Conservation (phyloP, 2,113 vertebrate species). For the Bufo bufo region DNA sequence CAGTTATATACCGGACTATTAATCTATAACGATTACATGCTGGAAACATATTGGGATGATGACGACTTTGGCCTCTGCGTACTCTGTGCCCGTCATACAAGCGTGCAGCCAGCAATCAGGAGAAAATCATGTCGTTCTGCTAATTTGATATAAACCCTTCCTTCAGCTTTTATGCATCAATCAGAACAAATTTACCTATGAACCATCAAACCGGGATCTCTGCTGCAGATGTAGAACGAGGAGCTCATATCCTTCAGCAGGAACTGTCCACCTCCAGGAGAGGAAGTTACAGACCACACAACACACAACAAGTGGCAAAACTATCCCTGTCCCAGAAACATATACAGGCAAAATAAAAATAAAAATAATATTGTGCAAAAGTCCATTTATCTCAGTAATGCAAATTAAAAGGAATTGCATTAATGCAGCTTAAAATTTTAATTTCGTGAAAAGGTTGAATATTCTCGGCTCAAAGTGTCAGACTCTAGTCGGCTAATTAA, state of each 20-base stretch:
- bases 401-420: no score
- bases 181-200: slow-evolving; percentile 67
- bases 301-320: not conserved
- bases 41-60: not conserved
- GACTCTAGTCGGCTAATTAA: no score
- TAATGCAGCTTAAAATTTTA: no score
- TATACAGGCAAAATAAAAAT: not conserved
- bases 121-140: slow-evolving; percentile 58
- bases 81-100: slow-evolving; percentile 60
- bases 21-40: no score
- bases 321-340: no score
- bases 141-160: slow-evolving; percentile 62
- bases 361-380: no score
- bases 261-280: not conserved
- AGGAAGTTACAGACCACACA: not conserved
- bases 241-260: not conserved
- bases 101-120: slow-evolving; percentile 61
- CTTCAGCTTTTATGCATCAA: slow-evolving; percentile 61
- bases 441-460: no score
- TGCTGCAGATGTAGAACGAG: slow-evolving; percentile 57
- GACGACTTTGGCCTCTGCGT: not conserved
- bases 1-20: no score
- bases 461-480: no score
- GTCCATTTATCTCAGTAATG: no score
- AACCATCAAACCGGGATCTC: slow-evolving; percentile 64